Base-by-base conservation (phyloP, 2,888 invertebrate genomes). In the Stictocephala bisonia region DNA sequence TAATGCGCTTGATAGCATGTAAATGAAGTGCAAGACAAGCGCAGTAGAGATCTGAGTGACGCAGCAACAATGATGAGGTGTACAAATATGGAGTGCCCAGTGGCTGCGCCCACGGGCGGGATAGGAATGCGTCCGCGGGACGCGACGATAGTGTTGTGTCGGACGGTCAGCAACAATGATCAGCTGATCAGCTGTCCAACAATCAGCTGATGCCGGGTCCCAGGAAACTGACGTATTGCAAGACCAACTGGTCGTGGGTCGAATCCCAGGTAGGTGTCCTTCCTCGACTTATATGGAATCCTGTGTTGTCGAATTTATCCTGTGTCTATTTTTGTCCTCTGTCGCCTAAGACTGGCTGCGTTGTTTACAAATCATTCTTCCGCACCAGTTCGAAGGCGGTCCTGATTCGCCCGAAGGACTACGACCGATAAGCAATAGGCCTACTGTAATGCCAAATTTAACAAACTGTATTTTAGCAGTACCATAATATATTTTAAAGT, bases 231-330 rank as follows among this genome's bases (percentile, higher is more conserved):
- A 58, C 56, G 7, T 71, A 44, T 58, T 71, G 70, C 58, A 56
- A 58, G 29, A 71, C 70, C 70, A 71, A 48, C 58, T 71, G 70
- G 70, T 58, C 70, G 27, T 71, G 70, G 70, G 70, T 71, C 13
- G 70, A 71, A 20, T 71, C 70, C 26, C 70, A 71, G 70, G 70
- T 71, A 58, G 58, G 70, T 50, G 64, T 44, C 11, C 24, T 13
- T 56, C 56, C 1, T 44, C 41, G 41, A 20, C 44, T 64, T 64
- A 44, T 64, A 40, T 24, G 64, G 64, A 44, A 64, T 18, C 41
- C 44, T 41, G 64, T 64, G 41, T 64, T 64, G 44, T 44, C 64
- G 26, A 60, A 35, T 60, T 60, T 58, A 35, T 22, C 26, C 24
- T 22, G 40, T 22, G 22, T 29, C 60, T 60, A 26, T 40, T 60